Evolutionary conservation across 2,797 vertebrate species (phyloP), one percentile per base, ranked within the genome.

Genomic region (Intellagama lesueurii): DNA sequence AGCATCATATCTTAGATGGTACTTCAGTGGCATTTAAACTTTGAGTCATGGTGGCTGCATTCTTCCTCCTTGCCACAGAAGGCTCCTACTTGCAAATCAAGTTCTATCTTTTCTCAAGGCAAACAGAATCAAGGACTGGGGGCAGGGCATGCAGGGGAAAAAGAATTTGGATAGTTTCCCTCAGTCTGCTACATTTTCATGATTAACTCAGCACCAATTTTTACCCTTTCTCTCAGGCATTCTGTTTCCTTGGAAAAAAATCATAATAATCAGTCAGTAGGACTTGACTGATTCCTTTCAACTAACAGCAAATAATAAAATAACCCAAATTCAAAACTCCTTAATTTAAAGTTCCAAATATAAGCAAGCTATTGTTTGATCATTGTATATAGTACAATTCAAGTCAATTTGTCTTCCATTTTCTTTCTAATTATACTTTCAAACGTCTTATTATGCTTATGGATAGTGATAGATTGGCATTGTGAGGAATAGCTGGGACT

Each of bases 101-200:
- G 30, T 22, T 95, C 87, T 83, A 70, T 83, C 83, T 79, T 92
- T 83, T 22, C 28, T n/a, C 7, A 88, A 80, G 24, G 77, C 49
- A 90, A 91, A 76, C 56, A 30, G 76, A 92, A 76, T 87, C 0
- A 1, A 70, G 7, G n/a, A 7, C 2, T 72, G 28, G 79, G 19
- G 56, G 47, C 22, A 94, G 75, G 3, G 68, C n/a, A n/a, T n/a
- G n/a, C n/a, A n/a, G n/a, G n/a, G n/a, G 35, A 4, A 91, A 86
- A 35, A 7, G 40, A 66, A 24, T 84, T 7, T 77, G 1, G 3
- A 9, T 81, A 88, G 66, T 90, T 93, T 81, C 26, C 84, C 87
- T 78, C 77, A 3, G 47, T 11, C 1, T 60, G 81, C 12, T 1
- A 44, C 3, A 26, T 78, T 78, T 56, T 84, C 86, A 78, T 90